Evolutionary conservation across 1,140 invertebrate genomes (phyloP), one percentile per base, ranked within the genome.

Genomic region (Drosophila burlai): DNA sequence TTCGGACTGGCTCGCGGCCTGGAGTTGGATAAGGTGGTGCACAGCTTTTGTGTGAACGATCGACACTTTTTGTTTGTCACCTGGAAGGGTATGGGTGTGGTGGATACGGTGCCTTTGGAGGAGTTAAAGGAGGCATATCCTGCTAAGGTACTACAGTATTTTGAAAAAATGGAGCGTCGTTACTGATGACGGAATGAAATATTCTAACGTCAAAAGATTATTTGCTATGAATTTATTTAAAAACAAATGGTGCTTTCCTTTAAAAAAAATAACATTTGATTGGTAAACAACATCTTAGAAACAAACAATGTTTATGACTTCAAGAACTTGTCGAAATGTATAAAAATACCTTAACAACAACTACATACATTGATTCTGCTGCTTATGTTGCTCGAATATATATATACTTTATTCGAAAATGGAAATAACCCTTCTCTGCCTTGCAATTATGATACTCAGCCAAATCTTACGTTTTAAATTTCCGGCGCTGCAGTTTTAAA

Each of bases 1-100:
- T 55, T 38, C 6, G 76, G 76, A 15, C 24, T 79, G 5, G n/a
- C n/a, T 11, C 66, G 66, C 21, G 65, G 76, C 4, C 29, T 60
- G 26, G 16, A 34, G 4, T 29, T 79, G 76, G 76, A 79, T 0
- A 55, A 49, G 13, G 24, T 79, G 0, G 1, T 43, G 4, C 42
- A 79, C 36, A 26, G 46, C 13, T 72, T 26, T 31, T 15, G 13
- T 7, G 2, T 79, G 2, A 2, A 1, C 4, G 7, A 58, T 0
- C 2, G 42, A 0, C 5, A 38, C 3, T 79, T 55, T 24, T 36
- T 79, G 10, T 54, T 65, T 26, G 66, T 72, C 9, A 26, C 26
- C 7, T 79, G 76, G 76, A 55, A 65, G n/a, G 76, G 42, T 21
- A 9, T 21, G 18, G 4, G 9, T 0, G 5, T 1, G 13, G 15